Evolutionary conservation across 2,113 vertebrate genomes (phyloP).

Genomic region (Axis porcinus): DNA sequence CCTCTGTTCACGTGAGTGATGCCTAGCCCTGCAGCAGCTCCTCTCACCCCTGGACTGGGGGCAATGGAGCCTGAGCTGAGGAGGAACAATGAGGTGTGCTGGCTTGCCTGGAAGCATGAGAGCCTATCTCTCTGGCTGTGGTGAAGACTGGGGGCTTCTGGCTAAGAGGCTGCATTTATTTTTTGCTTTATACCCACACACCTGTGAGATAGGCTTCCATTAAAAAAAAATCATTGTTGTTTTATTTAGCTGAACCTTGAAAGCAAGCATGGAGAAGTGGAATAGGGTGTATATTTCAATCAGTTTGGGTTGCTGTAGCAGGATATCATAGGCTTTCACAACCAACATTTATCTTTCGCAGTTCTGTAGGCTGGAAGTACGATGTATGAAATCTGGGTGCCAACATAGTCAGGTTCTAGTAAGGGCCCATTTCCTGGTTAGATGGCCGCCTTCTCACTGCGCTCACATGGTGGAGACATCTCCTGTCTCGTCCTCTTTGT

Average conservation of each 20-base stretch:
- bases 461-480: too few species aligned
- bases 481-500: not conserved
- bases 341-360: fast-evolving
- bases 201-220: not conserved
- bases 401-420: not conserved
- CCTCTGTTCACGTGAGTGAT: not conserved
- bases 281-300: not conserved
- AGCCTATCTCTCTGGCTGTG: not conserved
- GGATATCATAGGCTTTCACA: not conserved
- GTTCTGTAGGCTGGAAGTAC: not conserved
- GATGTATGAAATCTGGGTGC: not conserved
- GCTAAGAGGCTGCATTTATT: too few species aligned
- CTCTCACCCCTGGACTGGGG: not conserved
- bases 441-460: not conserved
- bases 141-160: not conserved
- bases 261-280: not conserved
- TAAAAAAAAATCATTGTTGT: not conserved
- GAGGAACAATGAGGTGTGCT: not conserved
- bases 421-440: not conserved
- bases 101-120: not conserved
- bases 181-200: not conserved
- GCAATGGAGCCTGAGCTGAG: not conserved
- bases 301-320: too few species aligned
- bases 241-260: not conserved
- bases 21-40: fast-evolving